A percentile compares a stretch with the other conserved stretches of the same genome.
phyloP scores from a whole-genome alignment of 2,888 invertebrate genomes.

The Hemaris fuciformis region DNA sequence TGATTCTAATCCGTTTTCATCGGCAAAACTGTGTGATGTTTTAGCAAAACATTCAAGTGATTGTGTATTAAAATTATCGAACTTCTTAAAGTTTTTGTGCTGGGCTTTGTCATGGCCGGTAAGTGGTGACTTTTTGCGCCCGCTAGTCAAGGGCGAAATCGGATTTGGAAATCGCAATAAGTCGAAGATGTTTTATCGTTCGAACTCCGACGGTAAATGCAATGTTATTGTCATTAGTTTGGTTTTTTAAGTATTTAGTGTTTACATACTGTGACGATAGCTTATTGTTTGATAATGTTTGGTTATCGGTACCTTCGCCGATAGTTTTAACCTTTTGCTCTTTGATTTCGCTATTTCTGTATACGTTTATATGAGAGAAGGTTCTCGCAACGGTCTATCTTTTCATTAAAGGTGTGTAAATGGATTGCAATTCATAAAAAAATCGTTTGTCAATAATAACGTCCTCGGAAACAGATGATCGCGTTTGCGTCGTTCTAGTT shows the following conservation, averaged over 20 bases:
- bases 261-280: slow-evolving; percentile 69
- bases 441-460: slow-evolving; percentile 39
- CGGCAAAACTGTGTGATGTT: slow-evolving; percentile 81
- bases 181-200: slow-evolving; percentile 82
- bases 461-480: slow-evolving; percentile 57
- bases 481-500: slow-evolving; percentile 52
- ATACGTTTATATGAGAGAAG: slow-evolving; percentile 48
- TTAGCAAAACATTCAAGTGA: slow-evolving; percentile 76
- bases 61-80: slow-evolving; percentile 78
- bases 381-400: slow-evolving; percentile 61
- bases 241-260: slow-evolving; percentile 71
- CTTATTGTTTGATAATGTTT: slow-evolving; percentile 70
- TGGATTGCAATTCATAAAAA: background rate
- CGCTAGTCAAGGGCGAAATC: slow-evolving; percentile 81
- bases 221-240: slow-evolving; percentile 80
- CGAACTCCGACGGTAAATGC: slow-evolving; percentile 82
- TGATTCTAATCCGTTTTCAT: slow-evolving; percentile 83
- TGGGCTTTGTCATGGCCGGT: slow-evolving; percentile 90
- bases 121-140: slow-evolving; percentile 84
- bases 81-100: slow-evolving; percentile 80
- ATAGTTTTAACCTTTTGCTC: slow-evolving; percentile 69
- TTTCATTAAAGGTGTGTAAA: slow-evolving; percentile 25
- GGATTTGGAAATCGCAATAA: slow-evolving; percentile 80
- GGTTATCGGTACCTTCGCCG: slow-evolving; percentile 68
- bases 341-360: slow-evolving; percentile 54